These are phyloP conservation scores for Coleophora flavipennella DNA, from an alignment of 2,888 invertebrate genomes.

Conservation along the genomic window DNA sequence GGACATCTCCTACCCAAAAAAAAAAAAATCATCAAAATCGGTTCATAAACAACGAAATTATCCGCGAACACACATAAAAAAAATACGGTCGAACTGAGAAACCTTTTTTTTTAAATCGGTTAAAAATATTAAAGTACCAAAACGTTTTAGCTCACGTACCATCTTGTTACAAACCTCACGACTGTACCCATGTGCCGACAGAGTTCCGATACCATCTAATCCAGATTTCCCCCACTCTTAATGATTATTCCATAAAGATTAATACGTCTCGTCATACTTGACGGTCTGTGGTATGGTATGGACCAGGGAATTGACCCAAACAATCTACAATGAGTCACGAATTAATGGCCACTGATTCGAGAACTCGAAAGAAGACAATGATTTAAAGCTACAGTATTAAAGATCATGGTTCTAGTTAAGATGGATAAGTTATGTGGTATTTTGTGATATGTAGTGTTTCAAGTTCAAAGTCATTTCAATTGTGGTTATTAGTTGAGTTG, in stretches of 20 bases:
- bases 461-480: conserved; percentile 44
- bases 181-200: conserved; percentile 60
- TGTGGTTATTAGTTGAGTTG: conserved; percentile 16
- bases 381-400: conserved; percentile 6
- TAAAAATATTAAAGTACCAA: conserved; percentile 29
- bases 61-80: too few relatives aligned
- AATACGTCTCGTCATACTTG: conserved; percentile 61
- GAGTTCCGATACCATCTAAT: conserved; percentile 61
- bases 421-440: conserved; percentile 23
- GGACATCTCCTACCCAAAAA: too few relatives aligned
- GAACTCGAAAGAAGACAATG: conserved; percentile 15
- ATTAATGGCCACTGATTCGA: conserved; percentile 19
- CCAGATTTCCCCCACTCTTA: conserved; percentile 63
- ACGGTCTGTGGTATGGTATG: conserved; percentile 38
- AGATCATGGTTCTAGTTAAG: conserved; percentile 18
- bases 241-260: conserved; percentile 69
- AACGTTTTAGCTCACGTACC: conserved; percentile 20
- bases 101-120: too few relatives aligned
- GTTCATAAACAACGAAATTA: too few relatives aligned
- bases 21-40: too few relatives aligned
- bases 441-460: conserved; percentile 37
- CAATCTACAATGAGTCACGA: conserved; percentile 40
- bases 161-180: conserved; percentile 56
- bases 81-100: too few relatives aligned
- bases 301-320: conserved; percentile 46